phyloP scores from a whole-genome alignment of 2,888 invertebrate species.

The Stenolophus ochropezus region DNA sequence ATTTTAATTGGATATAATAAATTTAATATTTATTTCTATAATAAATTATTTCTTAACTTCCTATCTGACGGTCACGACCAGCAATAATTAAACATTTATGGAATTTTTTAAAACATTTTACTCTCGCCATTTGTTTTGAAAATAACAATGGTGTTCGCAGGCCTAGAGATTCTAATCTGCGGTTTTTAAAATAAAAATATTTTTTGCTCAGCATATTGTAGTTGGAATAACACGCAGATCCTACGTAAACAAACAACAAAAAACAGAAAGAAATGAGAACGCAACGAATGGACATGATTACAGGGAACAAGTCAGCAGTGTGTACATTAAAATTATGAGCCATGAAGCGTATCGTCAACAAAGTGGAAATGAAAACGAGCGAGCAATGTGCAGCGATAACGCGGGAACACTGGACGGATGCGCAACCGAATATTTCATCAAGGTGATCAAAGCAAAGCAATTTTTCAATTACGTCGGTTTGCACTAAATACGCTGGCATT shows the following conservation, averaged over 20 bases:
- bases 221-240: background rate
- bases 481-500: conserved; percentile 52
- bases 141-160: background rate
- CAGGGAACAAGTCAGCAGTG: background rate
- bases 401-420: conserved; percentile 10
- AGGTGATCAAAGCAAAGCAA: conserved; percentile 25
- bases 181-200: background rate
- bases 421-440: conserved; percentile 18
- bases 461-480: conserved; percentile 32
- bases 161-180: background rate
- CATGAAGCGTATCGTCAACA: conserved; percentile 28
- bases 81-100: background rate
- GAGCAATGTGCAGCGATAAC: background rate
- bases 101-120: background rate
- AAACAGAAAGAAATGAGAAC: conserved; percentile 25
- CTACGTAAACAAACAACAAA: conserved; percentile 6
- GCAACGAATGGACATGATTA: background rate
- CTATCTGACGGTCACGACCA: background rate
- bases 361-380: conserved; percentile 22
- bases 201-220: background rate
- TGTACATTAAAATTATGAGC: background rate
- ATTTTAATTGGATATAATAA: too few species aligned
- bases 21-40: too few species aligned
- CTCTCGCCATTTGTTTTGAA: background rate
- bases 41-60: background rate